phyloP scores from a whole-genome alignment of 2,888 invertebrate species.

The Diarsia dahlii region DNA sequence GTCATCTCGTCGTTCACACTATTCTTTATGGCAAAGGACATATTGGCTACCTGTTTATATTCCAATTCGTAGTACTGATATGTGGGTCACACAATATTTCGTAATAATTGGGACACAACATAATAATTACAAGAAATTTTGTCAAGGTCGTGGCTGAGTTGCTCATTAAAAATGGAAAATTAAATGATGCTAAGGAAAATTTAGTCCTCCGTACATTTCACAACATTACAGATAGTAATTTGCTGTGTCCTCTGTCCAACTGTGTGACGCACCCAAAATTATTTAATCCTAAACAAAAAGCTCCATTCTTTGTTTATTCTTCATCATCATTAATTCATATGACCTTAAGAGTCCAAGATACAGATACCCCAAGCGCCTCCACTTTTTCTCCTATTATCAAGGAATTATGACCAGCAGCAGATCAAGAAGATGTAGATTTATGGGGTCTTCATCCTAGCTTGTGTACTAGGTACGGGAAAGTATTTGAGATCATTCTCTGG shows the following conservation, averaged over 20 bases:
- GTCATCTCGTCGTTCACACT: slow-evolving; percentile 45
- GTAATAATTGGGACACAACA: slow-evolving; percentile 42
- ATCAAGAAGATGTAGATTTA: background rate
- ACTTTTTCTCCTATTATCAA: background rate
- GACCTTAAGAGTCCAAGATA: no score
- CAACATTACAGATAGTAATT: background rate
- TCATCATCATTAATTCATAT: background rate
- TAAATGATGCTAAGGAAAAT: background rate
- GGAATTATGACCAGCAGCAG: background rate
- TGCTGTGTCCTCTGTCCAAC: background rate
- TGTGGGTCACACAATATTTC: slow-evolving; percentile 47
- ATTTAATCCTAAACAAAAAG: background rate
- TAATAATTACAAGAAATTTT: slow-evolving; percentile 12
- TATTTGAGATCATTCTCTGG: background rate
- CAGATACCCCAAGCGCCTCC: background rate
- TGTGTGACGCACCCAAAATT: background rate
- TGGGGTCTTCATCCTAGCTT: background rate
- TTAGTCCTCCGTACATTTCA: background rate
- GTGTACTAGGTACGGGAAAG: background rate
- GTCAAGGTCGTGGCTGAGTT: background rate
- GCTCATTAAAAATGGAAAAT: background rate
- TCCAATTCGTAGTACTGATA: slow-evolving; percentile 6
- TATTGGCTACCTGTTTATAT: slow-evolving; percentile 54
- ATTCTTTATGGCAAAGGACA: slow-evolving; percentile 26
- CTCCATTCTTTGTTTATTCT: background rate